Percentiles rank a stretch among this genome's conserved stretches.
Evolutionary conservation across 2,888 invertebrate species (phyloP).

Genomic region (Camponotus fellah): DNA sequence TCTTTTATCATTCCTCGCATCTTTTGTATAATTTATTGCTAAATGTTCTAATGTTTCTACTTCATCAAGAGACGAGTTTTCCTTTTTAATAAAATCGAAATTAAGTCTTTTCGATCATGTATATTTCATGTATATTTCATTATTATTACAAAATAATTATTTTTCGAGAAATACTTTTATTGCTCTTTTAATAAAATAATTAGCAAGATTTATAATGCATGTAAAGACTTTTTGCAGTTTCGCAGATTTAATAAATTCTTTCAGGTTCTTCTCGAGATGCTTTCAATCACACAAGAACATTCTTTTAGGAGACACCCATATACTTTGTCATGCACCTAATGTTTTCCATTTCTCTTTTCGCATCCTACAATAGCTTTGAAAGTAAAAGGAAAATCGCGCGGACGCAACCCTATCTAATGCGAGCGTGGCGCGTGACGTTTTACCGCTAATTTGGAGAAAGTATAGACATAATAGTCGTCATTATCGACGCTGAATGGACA

Average conservation of each 20-base stretch:
- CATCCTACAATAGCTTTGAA: slow-evolving; percentile 75
- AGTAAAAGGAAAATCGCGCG: slow-evolving; percentile 75
- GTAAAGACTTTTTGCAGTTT: neutral
- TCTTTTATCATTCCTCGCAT: too few relatives aligned
- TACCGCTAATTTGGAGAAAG: slow-evolving; percentile 80
- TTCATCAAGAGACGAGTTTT: neutral
- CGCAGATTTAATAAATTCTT: neutral
- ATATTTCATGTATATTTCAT: neutral
- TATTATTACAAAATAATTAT: neutral
- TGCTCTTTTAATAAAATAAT: neutral
- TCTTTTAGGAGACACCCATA: neutral
- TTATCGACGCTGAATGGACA: slow-evolving; percentile 74
- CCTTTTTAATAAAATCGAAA: neutral
- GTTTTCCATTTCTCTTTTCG: slow-evolving; percentile 52
- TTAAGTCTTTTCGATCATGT: neutral
- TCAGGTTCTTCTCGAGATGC: neutral
- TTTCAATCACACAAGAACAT: neutral
- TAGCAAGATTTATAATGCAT: neutral
- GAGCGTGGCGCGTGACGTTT: slow-evolving; percentile 65
- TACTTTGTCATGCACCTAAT: slow-evolving; percentile 1
- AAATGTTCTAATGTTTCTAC: too few relatives aligned
- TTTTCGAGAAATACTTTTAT: too few relatives aligned
- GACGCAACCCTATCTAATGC: slow-evolving; percentile 76
- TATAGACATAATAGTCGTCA: slow-evolving; percentile 70
- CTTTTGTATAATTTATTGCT: too few relatives aligned